Percentiles rank a stretch among this genome's conserved stretches.
Evolutionary conservation across 2,113 vertebrate genomes (phyloP).

Genomic region (Psilopogon haemacephalus): DNA sequence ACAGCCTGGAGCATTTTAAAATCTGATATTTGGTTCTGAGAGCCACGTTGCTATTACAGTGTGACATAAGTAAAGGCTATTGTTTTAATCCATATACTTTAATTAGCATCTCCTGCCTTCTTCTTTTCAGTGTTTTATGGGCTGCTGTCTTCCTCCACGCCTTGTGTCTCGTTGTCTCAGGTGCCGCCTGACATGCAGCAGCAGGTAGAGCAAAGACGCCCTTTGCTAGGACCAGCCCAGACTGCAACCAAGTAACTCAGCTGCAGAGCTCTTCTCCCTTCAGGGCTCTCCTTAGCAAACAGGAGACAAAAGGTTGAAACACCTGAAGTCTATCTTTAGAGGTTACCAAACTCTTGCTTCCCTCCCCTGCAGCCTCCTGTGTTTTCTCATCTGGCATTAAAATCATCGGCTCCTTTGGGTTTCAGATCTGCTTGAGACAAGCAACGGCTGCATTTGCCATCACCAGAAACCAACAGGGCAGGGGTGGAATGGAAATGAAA

Average conservation of each 20-base stretch:
- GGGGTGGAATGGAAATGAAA: neutral
- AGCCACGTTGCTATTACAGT: neutral
- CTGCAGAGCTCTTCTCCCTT: conserved; percentile 1
- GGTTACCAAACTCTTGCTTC: neutral
- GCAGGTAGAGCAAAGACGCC: neutral
- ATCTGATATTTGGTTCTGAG: neutral
- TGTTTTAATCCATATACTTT: conserved; percentile 19
- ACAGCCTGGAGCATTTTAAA: conserved; percentile 30
- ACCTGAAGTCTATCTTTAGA: neutral
- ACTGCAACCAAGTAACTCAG: neutral
- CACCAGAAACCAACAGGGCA: neutral
- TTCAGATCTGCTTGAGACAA: neutral
- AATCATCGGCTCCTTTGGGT: neutral
- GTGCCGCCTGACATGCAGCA: neutral
- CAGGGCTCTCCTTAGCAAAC: neutral
- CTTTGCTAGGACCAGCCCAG: neutral
- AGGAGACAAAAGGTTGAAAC: neutral
- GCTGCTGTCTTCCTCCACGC: neutral
- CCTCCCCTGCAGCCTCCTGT: neutral
- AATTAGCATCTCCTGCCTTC: neutral
- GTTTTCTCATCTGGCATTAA: neutral
- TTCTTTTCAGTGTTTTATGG: neutral
- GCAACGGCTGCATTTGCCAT: neutral
- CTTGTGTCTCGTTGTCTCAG: neutral
- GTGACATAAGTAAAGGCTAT: neutral